A percentile compares a stretch with the other conserved stretches of the same genome.
Conservation (phyloP, 2,888 invertebrate genomes). For the Lathronympha strigana region DNA sequence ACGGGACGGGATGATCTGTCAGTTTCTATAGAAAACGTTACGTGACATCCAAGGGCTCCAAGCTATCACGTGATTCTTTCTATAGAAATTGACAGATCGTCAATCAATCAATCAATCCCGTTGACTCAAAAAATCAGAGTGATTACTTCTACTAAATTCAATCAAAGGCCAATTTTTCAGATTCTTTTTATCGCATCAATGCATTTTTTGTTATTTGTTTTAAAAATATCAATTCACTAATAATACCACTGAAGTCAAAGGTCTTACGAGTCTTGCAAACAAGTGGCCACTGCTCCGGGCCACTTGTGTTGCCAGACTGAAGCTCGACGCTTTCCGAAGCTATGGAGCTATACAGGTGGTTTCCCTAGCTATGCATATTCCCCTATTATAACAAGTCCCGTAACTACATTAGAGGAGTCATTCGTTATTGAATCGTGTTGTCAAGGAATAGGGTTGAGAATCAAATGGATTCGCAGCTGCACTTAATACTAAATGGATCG, state of each 20-base stretch:
- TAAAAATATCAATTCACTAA: too few species aligned
- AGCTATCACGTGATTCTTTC: too few species aligned
- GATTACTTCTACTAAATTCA: too few species aligned
- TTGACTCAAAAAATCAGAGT: too few species aligned
- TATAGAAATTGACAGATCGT: too few species aligned
- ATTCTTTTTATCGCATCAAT: too few species aligned
- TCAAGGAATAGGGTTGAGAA: neutral
- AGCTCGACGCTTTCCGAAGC: neutral
- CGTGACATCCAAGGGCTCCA: too few species aligned
- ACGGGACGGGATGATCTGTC: too few species aligned
- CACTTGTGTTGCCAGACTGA: slow-evolving; percentile 4
- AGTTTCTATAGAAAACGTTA: too few species aligned
- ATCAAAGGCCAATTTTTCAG: too few species aligned
- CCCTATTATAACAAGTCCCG: neutral
- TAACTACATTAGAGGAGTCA: neutral
- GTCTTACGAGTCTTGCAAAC: neutral
- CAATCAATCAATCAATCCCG: too few species aligned
- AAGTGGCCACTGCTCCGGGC: neutral
- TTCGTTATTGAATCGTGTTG: neutral
- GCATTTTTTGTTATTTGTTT: too few species aligned
- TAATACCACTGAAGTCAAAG: neutral
- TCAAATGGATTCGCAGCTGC: neutral
- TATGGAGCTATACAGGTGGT: neutral
- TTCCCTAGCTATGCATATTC: neutral
- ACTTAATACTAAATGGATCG: neutral